Evolutionary conservation across 2,113 vertebrate species (phyloP), one percentile per base, ranked within the genome.

Genomic region (Hippoglossus stenolepis): DNA sequence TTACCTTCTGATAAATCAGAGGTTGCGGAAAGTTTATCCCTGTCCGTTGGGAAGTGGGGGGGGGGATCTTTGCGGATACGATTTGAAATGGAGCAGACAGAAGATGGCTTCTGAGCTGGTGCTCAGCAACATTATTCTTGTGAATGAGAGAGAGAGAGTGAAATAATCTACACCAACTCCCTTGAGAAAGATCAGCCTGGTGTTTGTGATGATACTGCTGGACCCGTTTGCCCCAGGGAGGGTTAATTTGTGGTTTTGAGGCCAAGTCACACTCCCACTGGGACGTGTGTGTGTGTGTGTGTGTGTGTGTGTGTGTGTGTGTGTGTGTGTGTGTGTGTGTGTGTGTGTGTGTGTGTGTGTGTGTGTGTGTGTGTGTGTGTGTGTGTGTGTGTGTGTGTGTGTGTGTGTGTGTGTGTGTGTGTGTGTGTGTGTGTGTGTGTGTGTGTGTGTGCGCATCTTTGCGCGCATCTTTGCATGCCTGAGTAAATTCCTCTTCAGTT

Each of bases 241-340:
- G 71, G 77, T 81, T 88, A 58, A 85, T 85, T 90, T 92, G 91
- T 92, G 87, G 89, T 87, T 91, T 90, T 76, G 65, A 71, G 87
- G 76, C 70, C 79, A 86, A 82, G 91, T 90, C 82, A 77, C 84
- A 80, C 75, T 72, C 80, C 78, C 80, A 63, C 49, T 80, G 80
- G 83, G 84, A 72, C 18, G 6, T 67, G 54, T 20, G 54, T n/a
- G 51, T 82, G 28, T 68, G 0, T 4, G 26, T 26, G 26, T 26
- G 26, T 31, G 28, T 31, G 5, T 31, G 28, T 68, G 0, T 4
- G 26, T 26, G 26, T 26, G 26, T 31, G 28, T 31, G 5, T 31
- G 6, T 67, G 54, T 20, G 54, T n/a, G 51, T 82, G 28, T 68
- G 0, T 4, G 26, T 26, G 26, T 26, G 26, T 31, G 28, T 31